A percentile compares a stretch with the other conserved stretches of the same genome.
phyloP scores from a whole-genome alignment of 2,113 vertebrate genomes.

The Triplophysa tibetana region DNA sequence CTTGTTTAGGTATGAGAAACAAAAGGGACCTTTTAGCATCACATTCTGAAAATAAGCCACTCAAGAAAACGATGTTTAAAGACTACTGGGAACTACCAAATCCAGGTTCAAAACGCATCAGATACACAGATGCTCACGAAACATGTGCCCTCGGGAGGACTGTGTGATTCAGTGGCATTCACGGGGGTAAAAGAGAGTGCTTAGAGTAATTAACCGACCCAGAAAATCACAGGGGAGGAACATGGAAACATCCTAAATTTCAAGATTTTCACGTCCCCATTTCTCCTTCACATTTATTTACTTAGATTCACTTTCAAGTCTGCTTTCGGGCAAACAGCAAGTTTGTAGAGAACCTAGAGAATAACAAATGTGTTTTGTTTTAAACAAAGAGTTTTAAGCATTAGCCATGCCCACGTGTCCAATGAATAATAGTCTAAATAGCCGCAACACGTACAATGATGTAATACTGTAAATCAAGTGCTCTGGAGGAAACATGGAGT shows the following conservation, averaged over 20 bases:
- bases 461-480: neutral
- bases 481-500: neutral
- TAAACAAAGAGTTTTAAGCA: neutral
- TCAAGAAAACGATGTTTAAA: too few species aligned
- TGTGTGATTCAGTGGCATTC: constrained; percentile 8
- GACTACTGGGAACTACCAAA: neutral
- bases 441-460: neutral
- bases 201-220: constrained; percentile 45
- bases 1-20: too few species aligned
- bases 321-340: neutral
- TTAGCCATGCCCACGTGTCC: neutral
- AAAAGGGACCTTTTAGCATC: too few species aligned
- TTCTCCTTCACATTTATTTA: neutral
- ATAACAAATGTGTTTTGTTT: neutral
- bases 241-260: constrained; percentile 53
- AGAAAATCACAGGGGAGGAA: constrained; percentile 28
- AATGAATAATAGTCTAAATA: constrained; percentile 15
- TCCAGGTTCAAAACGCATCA: neutral
- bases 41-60: too few species aligned
- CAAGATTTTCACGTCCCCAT: neutral
- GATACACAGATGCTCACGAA: neutral
- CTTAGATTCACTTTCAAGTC: neutral
- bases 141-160: constrained; percentile 32
- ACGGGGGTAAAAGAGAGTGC: constrained; percentile 34
- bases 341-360: neutral